Evolutionary conservation across 2,888 invertebrate genomes (phyloP), one percentile per base, ranked within the genome.

Genomic region (Nomada hirtipes): DNA sequence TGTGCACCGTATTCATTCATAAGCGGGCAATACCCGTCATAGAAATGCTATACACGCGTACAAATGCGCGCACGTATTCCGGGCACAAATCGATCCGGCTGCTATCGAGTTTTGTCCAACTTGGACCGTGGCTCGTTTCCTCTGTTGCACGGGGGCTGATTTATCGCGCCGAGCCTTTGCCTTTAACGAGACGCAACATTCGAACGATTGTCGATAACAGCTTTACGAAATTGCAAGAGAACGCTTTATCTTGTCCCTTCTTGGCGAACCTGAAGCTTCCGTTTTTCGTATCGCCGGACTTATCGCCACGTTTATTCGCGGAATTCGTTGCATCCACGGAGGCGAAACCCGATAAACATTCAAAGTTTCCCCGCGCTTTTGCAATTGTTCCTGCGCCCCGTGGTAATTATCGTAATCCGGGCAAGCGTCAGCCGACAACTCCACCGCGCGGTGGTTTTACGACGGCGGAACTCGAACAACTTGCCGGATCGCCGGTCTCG

Each of bases 1-100:
- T 68, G 75, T 59, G 68, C 47, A 63, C 10, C 55, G 71, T 70
- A 72, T 76, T 80, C 82, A 82, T 82, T 82, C 82, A 80, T 80
- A 80, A 82, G 81, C 72, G 70, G 36, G 55, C 26, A 50, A 50
- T 26, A 67, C 67, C 73, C 70, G 70, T 50, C 65, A 79, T 59
- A 65, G 74, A 47, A n/a, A 29, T 47, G 59, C 26, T 47, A 7
- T 20, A 44, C 23, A 18, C 42, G 23, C 42, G 47, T 36, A 10
- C 50, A 59, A 2, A 23, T 15, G 7, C 52, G 20, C 26, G 13
- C 20, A 44, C 18, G 23, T 20, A 36, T 44, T 50, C 29, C 11
- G 44, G 11, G 47, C 63, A 18, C 36, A 36, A 36, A 79, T 79
- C 73, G 69, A 74, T 81, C 50, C 26, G 44, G 53, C 26, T 47